Base-by-base conservation (phyloP, 1,140 invertebrate species). In the Delia radicum region DNA sequence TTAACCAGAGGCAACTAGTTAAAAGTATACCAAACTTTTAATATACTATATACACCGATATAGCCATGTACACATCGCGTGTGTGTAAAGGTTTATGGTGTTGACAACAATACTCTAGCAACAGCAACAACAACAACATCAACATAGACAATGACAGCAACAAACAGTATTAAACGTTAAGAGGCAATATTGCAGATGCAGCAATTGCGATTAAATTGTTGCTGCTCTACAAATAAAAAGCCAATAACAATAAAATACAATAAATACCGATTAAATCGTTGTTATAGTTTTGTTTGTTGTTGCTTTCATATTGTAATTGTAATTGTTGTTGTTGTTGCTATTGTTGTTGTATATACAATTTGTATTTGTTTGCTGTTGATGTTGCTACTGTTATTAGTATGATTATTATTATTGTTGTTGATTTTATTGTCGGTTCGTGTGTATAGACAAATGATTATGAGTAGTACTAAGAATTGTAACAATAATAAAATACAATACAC, bases 201-300 rank as follows among this genome's bases (percentile, higher is more conserved):
- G 48, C 48, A 55, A 55, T 21, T 10, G 18, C 48, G 48, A 55
- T 55, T 55, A 24, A 55, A 55, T 55, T 55, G 8, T 55, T 55
- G 46, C 18, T 55, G 48, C 10, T 55, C 21, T 55, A 55, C 48
- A 55, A 55, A 55, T 55, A 10, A 42, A 42, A 42, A 21, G 48
- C 48, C 48, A 55, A 55, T 55, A 55, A 55, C n/a, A 55, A 55
- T 55, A 55, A 55, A 55, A 55, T 55, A 21, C 48, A 55, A 55
- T 24, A 55, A 55, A 55, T 55, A 55, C 21, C 18, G 48, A 5
- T 55, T 55, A 21, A 55, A 21, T 21, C 48, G 24, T 55, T 37
- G 13, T 55, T 21, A 21, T 55, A 21, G 33, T 37, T 37, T 7
- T 3, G 4, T 4, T 33, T 33, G 31, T 33, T 33, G 31, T 33